These are phyloP conservation scores for Orthosia incerta DNA, from an alignment of 2,888 invertebrate genomes.

Conservation along the genomic window DNA sequence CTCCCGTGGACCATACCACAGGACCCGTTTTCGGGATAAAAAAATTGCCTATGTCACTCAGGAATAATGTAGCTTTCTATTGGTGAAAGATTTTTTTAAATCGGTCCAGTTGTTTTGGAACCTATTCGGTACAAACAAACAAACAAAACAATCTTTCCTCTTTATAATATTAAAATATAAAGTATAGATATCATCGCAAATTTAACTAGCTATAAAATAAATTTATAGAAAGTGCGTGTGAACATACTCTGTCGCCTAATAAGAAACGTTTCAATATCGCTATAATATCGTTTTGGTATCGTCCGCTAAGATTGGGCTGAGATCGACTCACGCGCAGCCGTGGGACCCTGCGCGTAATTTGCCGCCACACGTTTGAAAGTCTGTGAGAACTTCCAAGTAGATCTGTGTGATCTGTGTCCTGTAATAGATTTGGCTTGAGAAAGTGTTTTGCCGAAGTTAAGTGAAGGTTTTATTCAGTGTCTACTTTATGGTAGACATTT, in stretches of 20 bases:
- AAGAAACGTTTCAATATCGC: slow-evolving; percentile 62
- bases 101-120: too few species aligned
- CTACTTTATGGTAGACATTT: not conserved
- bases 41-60: too few species aligned
- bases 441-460: slow-evolving; percentile 2
- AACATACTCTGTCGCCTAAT: slow-evolving; percentile 49
- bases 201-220: slow-evolving; percentile 18
- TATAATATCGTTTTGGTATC: slow-evolving; percentile 64
- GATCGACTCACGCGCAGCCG: slow-evolving; percentile 75
- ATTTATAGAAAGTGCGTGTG: slow-evolving; percentile 40
- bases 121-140: too few species aligned
- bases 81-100: too few species aligned
- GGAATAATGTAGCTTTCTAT: too few species aligned
- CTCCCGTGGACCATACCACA: too few species aligned
- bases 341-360: slow-evolving; percentile 67
- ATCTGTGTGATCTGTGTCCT: slow-evolving; percentile 42
- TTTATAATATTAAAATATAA: too few species aligned
- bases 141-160: too few species aligned
- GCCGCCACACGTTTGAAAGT: slow-evolving; percentile 64
- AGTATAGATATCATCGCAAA: too few species aligned
- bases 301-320: slow-evolving; percentile 67
- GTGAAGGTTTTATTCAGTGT: not conserved
- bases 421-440: slow-evolving; percentile 42
- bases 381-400: slow-evolving; percentile 59
- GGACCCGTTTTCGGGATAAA: too few species aligned